Evolutionary conservation across 2,113 vertebrate species (phyloP).

Genomic region (Muntiacus muntjak): DNA sequence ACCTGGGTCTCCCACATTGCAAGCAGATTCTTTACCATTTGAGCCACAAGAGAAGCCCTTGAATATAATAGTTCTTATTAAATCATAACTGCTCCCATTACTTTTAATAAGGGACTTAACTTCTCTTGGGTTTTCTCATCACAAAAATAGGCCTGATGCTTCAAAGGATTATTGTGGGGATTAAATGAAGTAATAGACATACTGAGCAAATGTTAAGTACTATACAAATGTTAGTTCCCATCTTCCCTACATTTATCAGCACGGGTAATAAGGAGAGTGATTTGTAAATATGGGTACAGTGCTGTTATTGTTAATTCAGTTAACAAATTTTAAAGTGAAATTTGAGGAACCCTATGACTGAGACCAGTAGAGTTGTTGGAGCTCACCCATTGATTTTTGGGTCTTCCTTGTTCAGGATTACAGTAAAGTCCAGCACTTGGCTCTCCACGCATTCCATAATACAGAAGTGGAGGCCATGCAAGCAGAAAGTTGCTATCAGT

Average conservation of each 20-base stretch:
- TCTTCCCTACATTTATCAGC: not conserved
- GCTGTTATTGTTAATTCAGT: not conserved
- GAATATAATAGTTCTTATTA: not conserved
- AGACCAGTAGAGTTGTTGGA: not conserved
- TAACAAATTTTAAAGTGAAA: conserved; percentile 2
- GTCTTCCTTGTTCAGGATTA: conserved; percentile 87
- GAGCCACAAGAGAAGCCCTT: not conserved
- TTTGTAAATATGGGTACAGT: not conserved
- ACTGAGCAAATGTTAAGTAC: not conserved
- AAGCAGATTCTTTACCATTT: not conserved
- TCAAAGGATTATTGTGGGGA: not conserved
- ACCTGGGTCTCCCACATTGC: not conserved
- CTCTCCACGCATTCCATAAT: conserved; percentile 98
- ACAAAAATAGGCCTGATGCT: not conserved
- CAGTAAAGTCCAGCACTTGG: conserved; percentile 98
- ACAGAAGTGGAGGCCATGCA: conserved; percentile 99
- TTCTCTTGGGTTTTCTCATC: not conserved
- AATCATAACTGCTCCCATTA: not conserved
- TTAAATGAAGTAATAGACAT: not conserved
- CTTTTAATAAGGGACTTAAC: not conserved
- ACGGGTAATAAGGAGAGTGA: not conserved
- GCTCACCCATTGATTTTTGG: not conserved
- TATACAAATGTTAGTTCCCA: not conserved
- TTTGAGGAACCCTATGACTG: not conserved
- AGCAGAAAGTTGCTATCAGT: conserved; percentile 98